These are phyloP conservation scores for Drosophila parvula DNA, from an alignment of 1,140 invertebrate genomes.

Conservation along the genomic window DNA sequence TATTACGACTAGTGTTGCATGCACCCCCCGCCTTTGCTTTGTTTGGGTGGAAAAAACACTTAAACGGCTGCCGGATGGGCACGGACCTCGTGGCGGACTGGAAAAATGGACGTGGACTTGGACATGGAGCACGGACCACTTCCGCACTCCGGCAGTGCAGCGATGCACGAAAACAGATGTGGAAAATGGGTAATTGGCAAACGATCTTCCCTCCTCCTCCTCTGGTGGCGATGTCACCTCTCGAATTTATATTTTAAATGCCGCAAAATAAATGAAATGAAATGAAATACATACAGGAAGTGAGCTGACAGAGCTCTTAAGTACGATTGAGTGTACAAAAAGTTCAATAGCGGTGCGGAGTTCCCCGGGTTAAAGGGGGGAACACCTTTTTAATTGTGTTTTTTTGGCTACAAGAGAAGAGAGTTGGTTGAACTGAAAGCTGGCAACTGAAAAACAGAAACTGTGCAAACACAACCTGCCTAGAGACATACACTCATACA, in stretches of 20 bases:
- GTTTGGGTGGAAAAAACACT: constrained; percentile 52
- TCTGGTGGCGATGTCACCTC: constrained; percentile 38
- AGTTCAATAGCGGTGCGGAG: constrained; percentile 45
- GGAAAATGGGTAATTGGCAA: constrained; percentile 16
- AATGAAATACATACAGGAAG: constrained; percentile 58
- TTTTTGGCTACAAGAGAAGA: constrained; percentile 54
- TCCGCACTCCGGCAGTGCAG: constrained; percentile 45
- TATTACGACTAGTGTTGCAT: constrained; percentile 43
- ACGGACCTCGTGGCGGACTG: constrained; percentile 28
- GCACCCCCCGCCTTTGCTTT: constrained; percentile 27
- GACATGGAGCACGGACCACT: constrained; percentile 34
- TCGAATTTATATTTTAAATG: constrained; percentile 37
- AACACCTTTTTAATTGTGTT: constrained; percentile 59
- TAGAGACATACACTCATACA: constrained; percentile 5
- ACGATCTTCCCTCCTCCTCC: constrained; percentile 13
- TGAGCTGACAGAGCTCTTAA: constrained; percentile 59
- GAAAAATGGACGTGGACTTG: constrained; percentile 30
- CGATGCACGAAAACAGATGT: constrained; percentile 47
- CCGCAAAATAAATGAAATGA: constrained; percentile 50
- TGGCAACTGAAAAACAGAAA: constrained; percentile 40
- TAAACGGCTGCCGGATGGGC: constrained; percentile 62
- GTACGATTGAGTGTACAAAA: constrained; percentile 40
- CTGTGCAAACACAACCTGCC: constrained; percentile 49
- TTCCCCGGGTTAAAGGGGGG: constrained; percentile 31
- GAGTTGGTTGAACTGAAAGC: constrained; percentile 45